A percentile compares a stretch with the other conserved stretches of the same genome.
Evolutionary conservation across 1,140 invertebrate genomes (phyloP).

Genomic region (Halyomorpha halys): DNA sequence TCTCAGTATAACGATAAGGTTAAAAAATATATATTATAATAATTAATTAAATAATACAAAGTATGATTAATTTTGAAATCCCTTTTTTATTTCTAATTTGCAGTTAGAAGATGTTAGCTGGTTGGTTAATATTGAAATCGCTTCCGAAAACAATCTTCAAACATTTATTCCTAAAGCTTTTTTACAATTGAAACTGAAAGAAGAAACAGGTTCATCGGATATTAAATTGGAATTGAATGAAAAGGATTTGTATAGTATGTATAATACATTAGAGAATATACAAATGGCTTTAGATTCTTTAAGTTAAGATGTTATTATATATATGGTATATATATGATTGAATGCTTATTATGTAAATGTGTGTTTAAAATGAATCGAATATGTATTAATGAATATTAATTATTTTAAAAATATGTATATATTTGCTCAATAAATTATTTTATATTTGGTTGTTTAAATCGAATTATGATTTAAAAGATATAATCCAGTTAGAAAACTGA

Average conservation of each 20-base stretch:
- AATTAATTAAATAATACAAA: no score
- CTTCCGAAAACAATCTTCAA: slow-evolving; percentile 10
- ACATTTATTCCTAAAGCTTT: slow-evolving; percentile 18
- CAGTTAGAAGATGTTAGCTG: slow-evolving; percentile 28
- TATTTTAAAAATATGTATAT: no score
- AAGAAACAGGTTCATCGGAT: slow-evolving; percentile 5
- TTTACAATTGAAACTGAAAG: slow-evolving; percentile 23
- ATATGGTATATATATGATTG: no score
- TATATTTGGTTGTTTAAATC: no score
- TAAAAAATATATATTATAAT: no score
- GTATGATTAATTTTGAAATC: background rate
- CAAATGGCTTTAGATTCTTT: slow-evolving; percentile 9
- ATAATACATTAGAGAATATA: slow-evolving; percentile 13
- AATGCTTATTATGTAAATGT: no score
- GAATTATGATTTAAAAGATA: no score
- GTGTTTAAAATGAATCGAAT: no score
- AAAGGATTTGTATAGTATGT: background rate
- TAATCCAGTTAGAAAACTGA: no score
- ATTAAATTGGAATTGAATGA: slow-evolving; percentile 14
- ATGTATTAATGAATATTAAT: no score
- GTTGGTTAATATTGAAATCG: slow-evolving; percentile 24
- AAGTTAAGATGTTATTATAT: background rate
- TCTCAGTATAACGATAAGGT: no score
- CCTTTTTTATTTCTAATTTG: slow-evolving; percentile 9
- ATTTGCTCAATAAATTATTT: no score